A percentile compares a stretch with the other conserved stretches of the same genome.
These are phyloP conservation scores for Steinernema carpocapsae DNA, from an alignment of 2,888 invertebrate genomes.

Conservation along the genomic window DNA sequence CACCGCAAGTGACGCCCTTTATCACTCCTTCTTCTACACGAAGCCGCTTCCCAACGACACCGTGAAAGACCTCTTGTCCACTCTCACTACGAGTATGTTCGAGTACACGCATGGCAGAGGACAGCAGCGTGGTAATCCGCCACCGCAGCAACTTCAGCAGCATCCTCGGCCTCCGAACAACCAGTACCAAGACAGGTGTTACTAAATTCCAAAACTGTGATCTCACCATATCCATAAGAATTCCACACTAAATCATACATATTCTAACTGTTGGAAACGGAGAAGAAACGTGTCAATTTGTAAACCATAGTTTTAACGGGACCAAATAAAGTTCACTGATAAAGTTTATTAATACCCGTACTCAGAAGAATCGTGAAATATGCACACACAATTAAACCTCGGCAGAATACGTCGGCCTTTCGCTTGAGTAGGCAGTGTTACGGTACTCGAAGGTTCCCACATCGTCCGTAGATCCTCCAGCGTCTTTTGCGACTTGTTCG, in stretches of 20 bases:
- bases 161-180: not conserved
- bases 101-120: constrained; percentile 66
- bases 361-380: too few species aligned
- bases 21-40: constrained; percentile 98
- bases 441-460: constrained; percentile 5
- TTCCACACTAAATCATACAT: too few species aligned
- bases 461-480: not conserved
- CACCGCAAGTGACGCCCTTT: constrained; percentile 84
- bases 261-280: too few species aligned
- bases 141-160: constrained; percentile 32
- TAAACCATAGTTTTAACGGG: too few species aligned
- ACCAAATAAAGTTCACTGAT: too few species aligned
- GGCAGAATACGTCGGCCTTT: constrained; percentile 7
- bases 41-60: constrained; percentile 84
- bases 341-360: too few species aligned
- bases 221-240: not conserved
- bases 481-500: constrained; percentile 7
- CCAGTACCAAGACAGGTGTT: constrained; percentile 17
- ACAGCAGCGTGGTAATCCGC: constrained; percentile 50
- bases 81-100: constrained; percentile 50
- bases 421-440: not conserved
- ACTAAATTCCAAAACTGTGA: not conserved
- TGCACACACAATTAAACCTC: not conserved
- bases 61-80: constrained; percentile 63
- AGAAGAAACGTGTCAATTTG: too few species aligned